phyloP scores from a whole-genome alignment of 2,797 vertebrate genomes.

The Margarornis squamiger region DNA sequence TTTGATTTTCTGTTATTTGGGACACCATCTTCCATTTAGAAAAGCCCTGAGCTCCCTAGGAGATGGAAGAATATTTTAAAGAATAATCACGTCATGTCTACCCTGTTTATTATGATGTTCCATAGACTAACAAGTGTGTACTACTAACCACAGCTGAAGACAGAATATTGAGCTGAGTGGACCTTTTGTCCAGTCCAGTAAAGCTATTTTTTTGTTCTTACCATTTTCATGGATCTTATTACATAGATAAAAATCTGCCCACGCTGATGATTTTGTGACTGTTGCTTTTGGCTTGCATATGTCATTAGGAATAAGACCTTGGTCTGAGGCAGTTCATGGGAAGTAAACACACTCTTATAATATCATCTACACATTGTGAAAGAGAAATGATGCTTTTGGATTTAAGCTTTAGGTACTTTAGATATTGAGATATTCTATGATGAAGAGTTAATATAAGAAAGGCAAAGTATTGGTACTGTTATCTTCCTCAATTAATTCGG shows the following conservation, averaged over 20 bases:
- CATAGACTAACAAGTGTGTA: neutral
- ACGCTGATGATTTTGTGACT: neutral
- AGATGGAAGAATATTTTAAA: neutral
- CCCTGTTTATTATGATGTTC: neutral
- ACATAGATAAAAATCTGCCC: neutral
- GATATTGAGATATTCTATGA: neutral
- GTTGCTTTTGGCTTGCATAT: neutral
- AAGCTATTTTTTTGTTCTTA: neutral
- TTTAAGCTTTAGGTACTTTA: neutral
- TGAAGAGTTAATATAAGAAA: neutral
- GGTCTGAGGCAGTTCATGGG: neutral
- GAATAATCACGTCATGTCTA: neutral
- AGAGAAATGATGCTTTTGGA: neutral
- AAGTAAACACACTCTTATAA: neutral
- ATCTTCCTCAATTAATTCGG: neutral
- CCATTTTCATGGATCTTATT: neutral
- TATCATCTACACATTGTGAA: neutral
- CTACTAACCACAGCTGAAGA: neutral
- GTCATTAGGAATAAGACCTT: neutral
- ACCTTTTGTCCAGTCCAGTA: neutral
- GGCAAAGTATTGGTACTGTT: neutral
- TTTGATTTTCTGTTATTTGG: neutral
- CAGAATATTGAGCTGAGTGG: neutral
- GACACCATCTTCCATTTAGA: neutral
- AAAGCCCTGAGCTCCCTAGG: neutral